Base-by-base conservation (phyloP, 2,888 invertebrate species). In the Torymus aiolomorphi region DNA sequence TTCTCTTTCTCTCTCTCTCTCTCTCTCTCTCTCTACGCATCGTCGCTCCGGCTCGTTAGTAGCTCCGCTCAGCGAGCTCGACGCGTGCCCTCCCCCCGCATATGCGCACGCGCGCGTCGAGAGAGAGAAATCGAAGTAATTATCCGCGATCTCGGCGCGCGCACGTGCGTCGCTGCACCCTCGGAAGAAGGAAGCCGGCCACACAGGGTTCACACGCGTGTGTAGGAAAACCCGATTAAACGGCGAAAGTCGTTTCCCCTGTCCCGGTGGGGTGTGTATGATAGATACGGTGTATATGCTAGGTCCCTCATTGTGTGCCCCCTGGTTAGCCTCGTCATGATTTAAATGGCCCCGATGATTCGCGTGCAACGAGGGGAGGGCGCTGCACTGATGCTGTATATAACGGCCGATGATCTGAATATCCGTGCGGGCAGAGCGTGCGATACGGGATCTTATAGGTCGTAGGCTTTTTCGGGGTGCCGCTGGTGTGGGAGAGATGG, bases 41-140 rank as follows among this genome's bases (percentile, higher is more conserved):
- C 62, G n/a, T 20, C 20, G 52, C 66, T 51, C 24, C 61, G 74
- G 61, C 74, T 74, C 57, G 74, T 74, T 74, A 74, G 74, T 73
- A 5, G 12, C n/a, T 18, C 49, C 54, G 20, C n/a, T 10, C 24
- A n/a, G n/a, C n/a, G n/a, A n/a, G n/a, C n/a, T n/a, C n/a, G n/a
- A 24, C 49, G 2, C 67, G 18, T 24, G 49, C 16, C 51, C 42
- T 10, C 13, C 24, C 59, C 59, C 62, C 65, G 56, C 65, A 54
- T 56, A 74, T 62, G 62, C 42, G 20, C 31, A 11, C 18, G 42
- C 4, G 11, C 12, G 11, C 8, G 65, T 16, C 10, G 24, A 20
- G 31, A 31, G 31, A 31, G 61, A 71, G 71, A 80, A 79, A 79
- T 79, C 79, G 52, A 65, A 75, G 79, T 59, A 76, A 80, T 80